Evolutionary conservation across 2,888 invertebrate genomes (phyloP).

Genomic region (Digitonthophagus gazella): DNA sequence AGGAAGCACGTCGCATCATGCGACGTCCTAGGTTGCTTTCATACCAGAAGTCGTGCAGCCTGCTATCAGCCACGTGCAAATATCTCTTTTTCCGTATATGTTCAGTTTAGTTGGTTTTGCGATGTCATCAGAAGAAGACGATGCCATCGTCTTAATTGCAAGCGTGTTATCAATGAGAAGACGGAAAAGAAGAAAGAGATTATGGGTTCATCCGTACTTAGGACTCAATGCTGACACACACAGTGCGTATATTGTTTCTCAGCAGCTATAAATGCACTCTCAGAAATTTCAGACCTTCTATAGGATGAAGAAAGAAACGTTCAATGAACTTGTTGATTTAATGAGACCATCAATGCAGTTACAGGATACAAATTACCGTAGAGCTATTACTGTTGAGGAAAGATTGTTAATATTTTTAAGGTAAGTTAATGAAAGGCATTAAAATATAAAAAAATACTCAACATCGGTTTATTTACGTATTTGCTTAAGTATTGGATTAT

Average conservation of each 20-base stretch:
- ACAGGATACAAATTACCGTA: constrained; percentile 9
- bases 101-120: constrained; percentile 15
- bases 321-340: constrained; percentile 1
- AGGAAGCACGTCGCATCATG: constrained; percentile 14
- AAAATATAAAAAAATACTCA: constrained; percentile 4
- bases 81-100: constrained; percentile 8
- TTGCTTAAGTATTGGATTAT: constrained; percentile 3
- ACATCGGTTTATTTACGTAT: constrained; percentile 9
- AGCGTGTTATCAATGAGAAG: constrained; percentile 11
- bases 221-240: constrained; percentile 9
- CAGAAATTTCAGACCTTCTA: constrained; percentile 9
- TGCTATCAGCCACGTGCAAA: constrained; percentile 4
- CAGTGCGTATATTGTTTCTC: constrained; percentile 9
- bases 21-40: constrained; percentile 7
- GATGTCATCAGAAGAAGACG: constrained; percentile 20
- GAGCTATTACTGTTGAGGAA: constrained; percentile 6
- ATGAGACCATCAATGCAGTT: constrained; percentile 10
- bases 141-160: constrained; percentile 17
- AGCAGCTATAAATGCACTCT: constrained; percentile 16
- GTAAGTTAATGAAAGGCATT: constrained; percentile 9
- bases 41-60: neutral
- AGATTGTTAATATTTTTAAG: constrained; percentile 10
- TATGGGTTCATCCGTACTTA: constrained; percentile 17
- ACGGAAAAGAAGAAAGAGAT: constrained; percentile 11
- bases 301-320: constrained; percentile 5